phyloP scores from a whole-genome alignment of 2,113 vertebrate genomes.

The Takifugu flavidus region DNA sequence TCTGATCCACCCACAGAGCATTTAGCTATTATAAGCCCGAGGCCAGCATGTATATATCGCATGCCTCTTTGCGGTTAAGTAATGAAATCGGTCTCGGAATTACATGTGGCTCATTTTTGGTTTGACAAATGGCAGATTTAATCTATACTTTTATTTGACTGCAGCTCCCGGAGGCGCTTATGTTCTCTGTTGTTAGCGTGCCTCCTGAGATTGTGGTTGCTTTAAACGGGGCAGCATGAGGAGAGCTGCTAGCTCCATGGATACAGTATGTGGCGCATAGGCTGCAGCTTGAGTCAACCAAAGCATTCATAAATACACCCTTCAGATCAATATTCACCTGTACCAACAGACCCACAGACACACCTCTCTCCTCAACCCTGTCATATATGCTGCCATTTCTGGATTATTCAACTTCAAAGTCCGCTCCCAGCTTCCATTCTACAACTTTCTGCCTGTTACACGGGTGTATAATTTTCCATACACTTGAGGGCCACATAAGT shows the following conservation, averaged over 20 bases:
- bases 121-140: slow-evolving; percentile 31
- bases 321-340: no score
- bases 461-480: slow-evolving; percentile 62
- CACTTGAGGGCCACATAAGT: slow-evolving; percentile 60
- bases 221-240: no score
- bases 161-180: slow-evolving; percentile 16
- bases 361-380: neutral
- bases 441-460: slow-evolving; percentile 39
- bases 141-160: slow-evolving; percentile 16
- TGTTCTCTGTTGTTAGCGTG: slow-evolving; percentile 7
- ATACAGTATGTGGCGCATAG: no score
- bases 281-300: no score
- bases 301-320: no score
- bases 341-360: neutral
- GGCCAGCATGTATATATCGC: neutral
- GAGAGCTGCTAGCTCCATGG: no score
- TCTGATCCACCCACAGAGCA: slow-evolving; percentile 13
- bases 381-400: slow-evolving; percentile 13
- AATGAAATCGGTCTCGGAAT: slow-evolving; percentile 14
- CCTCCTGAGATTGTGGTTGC: slow-evolving; percentile 10
- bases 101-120: slow-evolving; percentile 21
- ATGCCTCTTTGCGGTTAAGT: slow-evolving; percentile 11
- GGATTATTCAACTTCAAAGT: slow-evolving; percentile 44
- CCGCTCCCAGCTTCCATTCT: slow-evolving; percentile 37
- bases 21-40: slow-evolving; percentile 1